Evolutionary conservation across 1,140 invertebrate genomes (phyloP).

Genomic region (Papilio polytes): DNA sequence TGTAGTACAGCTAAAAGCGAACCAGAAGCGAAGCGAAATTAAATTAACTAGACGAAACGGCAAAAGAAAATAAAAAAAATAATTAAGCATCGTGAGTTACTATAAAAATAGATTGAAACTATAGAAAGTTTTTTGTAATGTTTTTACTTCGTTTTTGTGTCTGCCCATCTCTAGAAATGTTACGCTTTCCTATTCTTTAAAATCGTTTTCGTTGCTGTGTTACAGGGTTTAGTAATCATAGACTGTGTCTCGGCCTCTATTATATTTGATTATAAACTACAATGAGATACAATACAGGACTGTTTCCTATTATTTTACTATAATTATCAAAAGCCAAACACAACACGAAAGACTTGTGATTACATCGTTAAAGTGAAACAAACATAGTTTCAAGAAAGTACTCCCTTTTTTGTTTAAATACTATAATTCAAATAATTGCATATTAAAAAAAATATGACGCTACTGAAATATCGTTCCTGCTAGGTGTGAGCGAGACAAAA

Average conservation of each 20-base stretch:
- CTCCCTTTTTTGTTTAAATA: background rate
- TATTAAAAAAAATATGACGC: background rate
- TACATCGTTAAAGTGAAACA: conserved; percentile 51
- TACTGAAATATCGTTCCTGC: background rate
- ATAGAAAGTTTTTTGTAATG: background rate
- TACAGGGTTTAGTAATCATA: conserved; percentile 1
- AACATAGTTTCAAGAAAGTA: conserved; percentile 41
- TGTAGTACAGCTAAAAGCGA: background rate
- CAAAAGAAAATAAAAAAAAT: too few species aligned
- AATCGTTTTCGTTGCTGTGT: background rate
- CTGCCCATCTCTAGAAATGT: background rate
- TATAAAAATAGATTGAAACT: too few species aligned
- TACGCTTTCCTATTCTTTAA: background rate
- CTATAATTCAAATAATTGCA: background rate
- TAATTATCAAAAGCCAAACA: conserved; percentile 44
- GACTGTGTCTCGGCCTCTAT: background rate
- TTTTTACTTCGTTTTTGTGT: background rate
- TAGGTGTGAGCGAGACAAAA: too few species aligned
- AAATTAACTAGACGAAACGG: too few species aligned
- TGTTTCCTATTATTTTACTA: conserved; percentile 29
- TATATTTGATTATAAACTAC: conserved; percentile 9
- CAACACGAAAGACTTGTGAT: conserved; percentile 42
- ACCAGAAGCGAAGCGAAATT: background rate
- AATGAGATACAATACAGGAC: conserved; percentile 30
- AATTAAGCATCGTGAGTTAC: too few species aligned